Evolutionary conservation across 1,140 invertebrate species (phyloP).

Genomic region (Eufriesea mexicana): DNA sequence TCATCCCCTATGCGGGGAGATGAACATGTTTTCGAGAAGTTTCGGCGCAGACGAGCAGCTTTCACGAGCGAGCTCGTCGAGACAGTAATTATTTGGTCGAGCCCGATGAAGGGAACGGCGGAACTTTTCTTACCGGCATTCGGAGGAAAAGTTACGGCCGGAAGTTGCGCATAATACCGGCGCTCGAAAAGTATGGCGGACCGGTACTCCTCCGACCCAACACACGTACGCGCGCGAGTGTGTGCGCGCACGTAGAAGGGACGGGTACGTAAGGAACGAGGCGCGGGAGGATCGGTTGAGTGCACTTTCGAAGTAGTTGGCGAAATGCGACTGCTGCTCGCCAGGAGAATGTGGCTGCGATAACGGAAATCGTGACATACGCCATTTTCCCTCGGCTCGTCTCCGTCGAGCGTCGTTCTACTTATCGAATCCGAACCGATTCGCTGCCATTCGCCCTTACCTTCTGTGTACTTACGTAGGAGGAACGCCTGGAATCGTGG

Average conservation of each 20-base stretch:
- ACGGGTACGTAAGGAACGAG: background rate
- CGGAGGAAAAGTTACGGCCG: constrained; percentile 49
- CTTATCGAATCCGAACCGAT: constrained; percentile 55
- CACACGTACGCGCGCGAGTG: background rate
- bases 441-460: constrained; percentile 22
- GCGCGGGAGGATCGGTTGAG: constrained; percentile 39
- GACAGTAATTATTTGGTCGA: constrained; percentile 61
- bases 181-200: background rate
- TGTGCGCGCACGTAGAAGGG: background rate
- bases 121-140: constrained; percentile 50
- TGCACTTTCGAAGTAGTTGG: constrained; percentile 62
- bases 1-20: background rate
- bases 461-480: constrained; percentile 2
- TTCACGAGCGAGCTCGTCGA: constrained; percentile 9
- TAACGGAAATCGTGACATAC: constrained; percentile 62
- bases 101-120: constrained; percentile 34
- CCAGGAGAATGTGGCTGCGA: constrained; percentile 46
- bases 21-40: constrained; percentile 55
- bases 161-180: constrained; percentile 63
- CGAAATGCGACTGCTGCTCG: constrained; percentile 50
- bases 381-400: constrained; percentile 49
- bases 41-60: constrained; percentile 22
- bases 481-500: constrained; percentile 2
- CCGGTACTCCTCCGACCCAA: background rate
- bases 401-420: constrained; percentile 15